Evolutionary conservation across 2,113 vertebrate genomes (phyloP), one percentile per base, ranked within the genome.

Genomic region (Rhagologus leucostigma): DNA sequence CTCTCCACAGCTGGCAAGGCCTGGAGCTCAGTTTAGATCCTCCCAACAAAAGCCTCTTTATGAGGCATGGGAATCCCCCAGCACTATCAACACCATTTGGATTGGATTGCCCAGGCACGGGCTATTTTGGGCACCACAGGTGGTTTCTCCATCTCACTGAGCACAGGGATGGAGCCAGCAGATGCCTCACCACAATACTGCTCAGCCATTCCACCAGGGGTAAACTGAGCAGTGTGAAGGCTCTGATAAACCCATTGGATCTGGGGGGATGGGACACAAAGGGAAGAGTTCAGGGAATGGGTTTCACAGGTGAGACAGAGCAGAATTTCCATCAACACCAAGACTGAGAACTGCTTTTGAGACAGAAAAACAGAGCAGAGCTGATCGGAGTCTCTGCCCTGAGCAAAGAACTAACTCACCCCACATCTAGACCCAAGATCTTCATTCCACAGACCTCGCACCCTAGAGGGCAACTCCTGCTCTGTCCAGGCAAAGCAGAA

Each of bases 31-130:
- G 69, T 84, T 95, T 91, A 90, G 95, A 92, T 81, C 65, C 77
- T 92, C 76, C 75, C 67, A 96, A 97, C 94, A 97, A 96, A 96
- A 96, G 93, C 49, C 63, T 96, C 93, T 93, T 96, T 96, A 89
- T 96, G 94, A 95, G 60, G 67, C 83, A 88, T 59, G 86, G 92
- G 94, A 94, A 91, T 91, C 88, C 80, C 65, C 39, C 87, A 42
- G 62, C 39, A n/a, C 82, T 59, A 63, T 41, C 75, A 77, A 37
- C 75, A 88, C 86, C 52, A 65, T n/a, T 93, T 93, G 91, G 82
- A 42, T 19, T 75, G 80, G 52, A 78, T 56, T 94, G 96, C 59
- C 83, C 53, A 46, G 80, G 83, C 89, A 62, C 4, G 13, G 47
- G 77, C 85, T 97, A 97, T 97, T 97, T 95, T 84, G 79, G 74